Evolutionary conservation across 2,113 vertebrate species (phyloP), one percentile per base, ranked within the genome.

Genomic region (Percina caprodes): DNA sequence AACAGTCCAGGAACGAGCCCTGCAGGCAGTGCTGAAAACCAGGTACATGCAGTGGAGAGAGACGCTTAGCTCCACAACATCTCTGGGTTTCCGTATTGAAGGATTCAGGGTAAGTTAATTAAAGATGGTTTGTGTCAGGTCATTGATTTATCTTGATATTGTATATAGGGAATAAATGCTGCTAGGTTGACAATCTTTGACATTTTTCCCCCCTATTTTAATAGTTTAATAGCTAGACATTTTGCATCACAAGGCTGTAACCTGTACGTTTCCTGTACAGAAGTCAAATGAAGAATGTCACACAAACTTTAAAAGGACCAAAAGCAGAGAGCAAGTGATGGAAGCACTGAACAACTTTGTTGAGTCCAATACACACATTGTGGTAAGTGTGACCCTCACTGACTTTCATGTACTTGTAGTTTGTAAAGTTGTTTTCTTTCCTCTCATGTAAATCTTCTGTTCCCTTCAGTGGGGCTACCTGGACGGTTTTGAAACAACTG

Each of bases 31-130:
- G 42, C 93, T 97, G 70, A 97, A 97, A 88, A 96, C 95, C 7
- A 94, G 96, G 62, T 97, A 97, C 91, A 97, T 97, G 97, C 96
- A 97, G 85, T 97, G 96, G 96, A 92, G 97, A 63, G 96, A 97
- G 90, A 96, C 95, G 0, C 91, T 96, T 69, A 97, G 96, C 89
- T 97, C 96, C 3, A 97, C 96, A 0, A 93, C 95, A 52, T 96
- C 95, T 0, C 92, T 97, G 35, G 97, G 97, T n/a, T 97, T 97
- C 91, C 95, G 96, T 45, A 96, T 97, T 0, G 96, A 97, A 79
- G 96, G 96, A 77, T 93, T 97, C 85, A 96, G 94, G 95, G 97
- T 96, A 52, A 48, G 33, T 69, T 58, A 15, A 67, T 49, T 24
- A 26, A 35, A 66, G 60, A 23, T 5, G 10, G 46, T 10, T 42